Conservation (phyloP, 2,113 vertebrate species). For the Microcebus ravelobensis region DNA sequence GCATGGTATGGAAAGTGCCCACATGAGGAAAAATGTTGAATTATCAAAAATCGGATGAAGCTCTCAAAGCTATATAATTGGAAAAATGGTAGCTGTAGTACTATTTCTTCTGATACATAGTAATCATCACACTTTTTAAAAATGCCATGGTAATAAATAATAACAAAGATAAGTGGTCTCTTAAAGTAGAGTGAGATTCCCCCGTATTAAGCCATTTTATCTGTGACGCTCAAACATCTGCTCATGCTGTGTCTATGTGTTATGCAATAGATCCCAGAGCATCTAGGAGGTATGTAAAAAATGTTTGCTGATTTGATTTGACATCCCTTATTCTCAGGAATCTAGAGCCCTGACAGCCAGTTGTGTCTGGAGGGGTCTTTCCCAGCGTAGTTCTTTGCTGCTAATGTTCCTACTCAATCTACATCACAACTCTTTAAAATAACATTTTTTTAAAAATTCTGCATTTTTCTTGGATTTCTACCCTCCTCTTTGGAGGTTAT, state of each 20-base stretch:
- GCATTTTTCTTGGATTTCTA: background rate
- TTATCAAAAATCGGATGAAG: slow-evolving; percentile 13
- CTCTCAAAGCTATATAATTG: background rate
- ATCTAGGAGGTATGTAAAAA: background rate
- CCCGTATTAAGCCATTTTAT: background rate
- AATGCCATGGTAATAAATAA: background rate
- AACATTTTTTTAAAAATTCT: background rate
- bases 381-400: background rate
- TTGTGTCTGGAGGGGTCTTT: background rate
- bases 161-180: slow-evolving; percentile 10
- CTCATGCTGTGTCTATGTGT: background rate
- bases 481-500: background rate
- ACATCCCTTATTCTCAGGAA: background rate
- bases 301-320: background rate
- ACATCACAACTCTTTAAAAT: background rate
- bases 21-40: background rate
- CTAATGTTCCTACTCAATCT: background rate
- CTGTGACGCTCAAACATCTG: background rate
- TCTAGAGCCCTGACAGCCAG: background rate
- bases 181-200: background rate
- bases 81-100: background rate
- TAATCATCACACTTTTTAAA: background rate
- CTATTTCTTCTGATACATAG: background rate
- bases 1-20: background rate
- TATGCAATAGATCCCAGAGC: background rate